Conservation (phyloP, 1,140 invertebrate genomes). For the Psix sp. region DNA sequence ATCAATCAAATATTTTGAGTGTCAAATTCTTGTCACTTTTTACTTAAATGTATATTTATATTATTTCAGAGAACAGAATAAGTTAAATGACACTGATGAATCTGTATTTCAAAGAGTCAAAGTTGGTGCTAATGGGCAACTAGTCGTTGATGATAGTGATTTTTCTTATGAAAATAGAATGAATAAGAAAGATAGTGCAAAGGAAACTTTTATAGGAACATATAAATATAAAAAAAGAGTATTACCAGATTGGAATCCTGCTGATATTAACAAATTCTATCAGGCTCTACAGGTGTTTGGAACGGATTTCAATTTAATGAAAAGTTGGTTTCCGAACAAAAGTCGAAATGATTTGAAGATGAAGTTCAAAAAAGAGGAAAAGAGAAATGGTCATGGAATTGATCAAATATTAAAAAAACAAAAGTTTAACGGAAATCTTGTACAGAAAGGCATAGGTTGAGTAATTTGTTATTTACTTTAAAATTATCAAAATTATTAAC, state of each 20-base stretch:
- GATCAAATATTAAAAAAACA: constrained; percentile 77
- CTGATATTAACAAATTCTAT: constrained; percentile 90
- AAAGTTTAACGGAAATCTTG: constrained; percentile 75
- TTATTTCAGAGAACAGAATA: neutral
- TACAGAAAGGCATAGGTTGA: constrained; percentile 75
- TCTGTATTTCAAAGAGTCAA: constrained; percentile 88
- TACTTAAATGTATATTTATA: no score
- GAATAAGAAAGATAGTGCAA: neutral
- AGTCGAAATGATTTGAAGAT: constrained; percentile 87
- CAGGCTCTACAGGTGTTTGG: constrained; percentile 89
- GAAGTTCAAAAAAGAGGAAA: constrained; percentile 84
- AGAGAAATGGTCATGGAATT: constrained; percentile 75
- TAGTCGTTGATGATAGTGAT: constrained; percentile 90
- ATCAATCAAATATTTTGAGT: no score
- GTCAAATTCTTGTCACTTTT: no score
- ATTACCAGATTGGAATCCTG: constrained; percentile 81
- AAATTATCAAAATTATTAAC: no score
- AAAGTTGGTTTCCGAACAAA: constrained; percentile 85
- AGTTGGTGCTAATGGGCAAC: constrained; percentile 89
- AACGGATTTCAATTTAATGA: constrained; percentile 93
- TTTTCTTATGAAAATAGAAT: constrained; percentile 78
- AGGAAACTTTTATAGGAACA: constrained; percentile 76
- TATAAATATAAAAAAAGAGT: constrained; percentile 78
- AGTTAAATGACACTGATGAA: constrained; percentile 54
- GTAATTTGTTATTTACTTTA: neutral